Evolutionary conservation across 2,113 vertebrate genomes (phyloP).

Genomic region (Hyperoodon ampullatus): DNA sequence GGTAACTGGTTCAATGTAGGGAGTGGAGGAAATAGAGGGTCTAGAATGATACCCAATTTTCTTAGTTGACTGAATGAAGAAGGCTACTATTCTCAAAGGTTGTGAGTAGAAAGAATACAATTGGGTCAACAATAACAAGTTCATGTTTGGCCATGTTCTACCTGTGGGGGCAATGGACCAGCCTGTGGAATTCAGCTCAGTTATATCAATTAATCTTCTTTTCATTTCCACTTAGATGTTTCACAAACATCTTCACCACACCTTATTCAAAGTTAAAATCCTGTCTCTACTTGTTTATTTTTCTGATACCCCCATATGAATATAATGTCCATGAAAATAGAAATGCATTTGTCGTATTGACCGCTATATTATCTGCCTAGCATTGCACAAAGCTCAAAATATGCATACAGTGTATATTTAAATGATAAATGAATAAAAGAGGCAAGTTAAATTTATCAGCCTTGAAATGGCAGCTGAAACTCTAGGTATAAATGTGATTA

Average conservation of each 20-base stretch:
- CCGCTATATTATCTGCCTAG: neutral
- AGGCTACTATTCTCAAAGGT: neutral
- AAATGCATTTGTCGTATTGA: neutral
- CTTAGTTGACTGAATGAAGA: neutral
- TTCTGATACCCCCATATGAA: neutral
- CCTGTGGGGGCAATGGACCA: neutral
- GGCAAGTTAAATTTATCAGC: neutral
- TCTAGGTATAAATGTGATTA: neutral
- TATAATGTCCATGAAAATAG: neutral
- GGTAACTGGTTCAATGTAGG: neutral
- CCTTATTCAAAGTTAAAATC: neutral
- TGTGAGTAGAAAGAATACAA: neutral
- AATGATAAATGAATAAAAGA: neutral
- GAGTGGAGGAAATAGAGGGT: neutral
- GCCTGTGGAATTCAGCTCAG: neutral
- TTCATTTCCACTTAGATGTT: neutral
- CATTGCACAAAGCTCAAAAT: neutral
- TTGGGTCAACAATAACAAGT: neutral
- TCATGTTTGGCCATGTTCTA: neutral
- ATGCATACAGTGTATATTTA: neutral
- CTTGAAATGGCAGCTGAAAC: neutral
- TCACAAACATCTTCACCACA: neutral
- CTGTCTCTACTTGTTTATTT: neutral
- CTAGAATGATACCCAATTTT: neutral
- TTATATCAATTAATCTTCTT: neutral